A percentile compares a stretch with the other conserved stretches of the same genome.
phyloP scores from a whole-genome alignment of 2,113 vertebrate species.

The Larimichthys crocea region DNA sequence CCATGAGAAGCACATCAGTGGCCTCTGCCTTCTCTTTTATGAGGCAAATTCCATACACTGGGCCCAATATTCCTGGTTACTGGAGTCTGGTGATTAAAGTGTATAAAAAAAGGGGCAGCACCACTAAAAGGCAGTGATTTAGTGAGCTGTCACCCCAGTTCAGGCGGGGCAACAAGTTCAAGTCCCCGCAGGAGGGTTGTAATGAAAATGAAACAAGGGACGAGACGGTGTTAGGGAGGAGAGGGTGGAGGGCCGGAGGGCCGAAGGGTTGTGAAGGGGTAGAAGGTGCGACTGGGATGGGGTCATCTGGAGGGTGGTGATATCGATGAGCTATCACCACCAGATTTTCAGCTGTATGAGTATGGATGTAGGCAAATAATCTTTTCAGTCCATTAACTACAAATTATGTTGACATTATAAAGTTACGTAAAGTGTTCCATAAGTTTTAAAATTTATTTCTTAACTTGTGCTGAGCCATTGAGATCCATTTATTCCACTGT shows the following conservation, averaged over 20 bases:
- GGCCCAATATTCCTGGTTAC: conserved; percentile 80
- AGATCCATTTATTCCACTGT: conserved; percentile 1
- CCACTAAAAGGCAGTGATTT: conserved; percentile 86
- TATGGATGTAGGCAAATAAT: background rate
- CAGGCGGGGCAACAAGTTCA: conserved; percentile 83
- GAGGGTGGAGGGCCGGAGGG: conserved; percentile 41
- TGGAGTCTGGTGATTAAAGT: conserved; percentile 87
- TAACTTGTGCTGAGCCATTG: background rate
- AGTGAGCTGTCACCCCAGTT: conserved; percentile 83
- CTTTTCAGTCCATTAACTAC: background rate
- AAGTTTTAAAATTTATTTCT: background rate
- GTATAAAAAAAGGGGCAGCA: conserved; percentile 81
- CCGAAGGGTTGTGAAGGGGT: conserved; percentile 28
- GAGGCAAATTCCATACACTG: conserved; percentile 81
- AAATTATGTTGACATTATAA: conserved; percentile 3
- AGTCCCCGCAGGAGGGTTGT: conserved; percentile 78
- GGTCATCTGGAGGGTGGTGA: conserved; percentile 56
- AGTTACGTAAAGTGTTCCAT: background rate
- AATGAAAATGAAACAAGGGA: conserved; percentile 83
- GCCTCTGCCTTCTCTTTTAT: conserved; percentile 78
- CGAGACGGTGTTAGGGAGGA: conserved; percentile 47
- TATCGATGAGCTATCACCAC: background rate
- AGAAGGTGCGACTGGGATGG: conserved; percentile 19
- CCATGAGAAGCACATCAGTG: conserved; percentile 81
- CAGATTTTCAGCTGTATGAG: conserved; percentile 7